Percentiles rank a stretch among this genome's conserved stretches.
These are phyloP conservation scores for Cinara cedri DNA, from an alignment of 2,888 invertebrate genomes.

Conservation along the genomic window DNA sequence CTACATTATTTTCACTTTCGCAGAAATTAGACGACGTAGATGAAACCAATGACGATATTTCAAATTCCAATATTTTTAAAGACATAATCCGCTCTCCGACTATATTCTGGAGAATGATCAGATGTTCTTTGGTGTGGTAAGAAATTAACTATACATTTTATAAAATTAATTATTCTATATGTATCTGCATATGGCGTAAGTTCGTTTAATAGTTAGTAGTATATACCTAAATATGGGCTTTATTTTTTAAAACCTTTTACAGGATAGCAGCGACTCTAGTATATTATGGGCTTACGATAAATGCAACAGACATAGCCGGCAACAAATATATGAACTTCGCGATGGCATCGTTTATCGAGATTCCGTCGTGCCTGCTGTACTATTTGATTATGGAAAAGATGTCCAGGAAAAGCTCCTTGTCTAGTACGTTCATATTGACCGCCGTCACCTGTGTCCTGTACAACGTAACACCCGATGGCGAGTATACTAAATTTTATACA, in stretches of 20 bases:
- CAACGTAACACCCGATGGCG: slow-evolving; percentile 63
- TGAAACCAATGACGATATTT: neutral
- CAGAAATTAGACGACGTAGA: neutral
- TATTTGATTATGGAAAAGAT: slow-evolving; percentile 58
- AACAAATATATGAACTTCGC: slow-evolving; percentile 79
- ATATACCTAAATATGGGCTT: too few relatives aligned
- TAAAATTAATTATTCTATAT: too few relatives aligned
- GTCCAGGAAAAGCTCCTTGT: slow-evolving; percentile 9
- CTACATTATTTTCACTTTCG: neutral
- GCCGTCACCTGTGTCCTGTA: slow-evolving; percentile 65
- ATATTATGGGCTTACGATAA: slow-evolving; percentile 77
- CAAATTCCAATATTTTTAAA: neutral
- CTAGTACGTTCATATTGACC: slow-evolving; percentile 42
- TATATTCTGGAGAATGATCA: slow-evolving; percentile 9
- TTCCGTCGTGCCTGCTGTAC: slow-evolving; percentile 60
- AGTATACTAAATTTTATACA: too few relatives aligned
- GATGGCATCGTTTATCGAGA: slow-evolving; percentile 57
- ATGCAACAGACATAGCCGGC: slow-evolving; percentile 75
- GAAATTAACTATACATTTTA: neutral
- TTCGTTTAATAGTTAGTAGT: too few relatives aligned
- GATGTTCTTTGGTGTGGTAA: slow-evolving; percentile 45
- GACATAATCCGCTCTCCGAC: slow-evolving; percentile 19
- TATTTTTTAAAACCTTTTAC: neutral
- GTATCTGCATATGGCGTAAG: too few relatives aligned
- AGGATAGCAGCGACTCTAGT: slow-evolving; percentile 75